Evolutionary conservation across 2,797 vertebrate species (phyloP).

Genomic region (Danio jaintianensis): DNA sequence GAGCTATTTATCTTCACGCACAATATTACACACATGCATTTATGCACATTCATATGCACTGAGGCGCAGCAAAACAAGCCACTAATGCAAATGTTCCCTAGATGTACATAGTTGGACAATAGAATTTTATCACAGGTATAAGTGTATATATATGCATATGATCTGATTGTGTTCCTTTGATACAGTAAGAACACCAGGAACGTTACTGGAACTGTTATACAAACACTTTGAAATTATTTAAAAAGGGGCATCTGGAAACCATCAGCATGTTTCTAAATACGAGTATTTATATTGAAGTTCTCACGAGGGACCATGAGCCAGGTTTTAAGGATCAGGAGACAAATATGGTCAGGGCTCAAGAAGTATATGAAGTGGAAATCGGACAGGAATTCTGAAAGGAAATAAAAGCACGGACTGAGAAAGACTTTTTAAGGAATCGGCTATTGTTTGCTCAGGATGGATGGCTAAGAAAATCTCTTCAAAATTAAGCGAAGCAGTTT

Average conservation of each 20-base stretch:
- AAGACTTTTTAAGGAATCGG: conserved; percentile 9
- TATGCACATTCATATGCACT: background rate
- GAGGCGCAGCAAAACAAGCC: background rate
- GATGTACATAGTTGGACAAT: conserved; percentile 14
- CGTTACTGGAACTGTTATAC: conserved; percentile 29
- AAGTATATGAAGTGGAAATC: conserved; percentile 26
- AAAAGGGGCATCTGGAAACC: conserved; percentile 35
- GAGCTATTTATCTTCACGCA: conserved; percentile 14
- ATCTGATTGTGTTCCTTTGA: conserved; percentile 16
- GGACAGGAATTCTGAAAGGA: conserved; percentile 23
- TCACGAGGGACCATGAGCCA: conserved; percentile 29
- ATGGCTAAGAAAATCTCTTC: conserved; percentile 21
- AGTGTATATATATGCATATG: conserved; percentile 3
- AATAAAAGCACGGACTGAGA: conserved; percentile 3
- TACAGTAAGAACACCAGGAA: conserved; percentile 9
- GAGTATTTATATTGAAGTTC: conserved; percentile 33
- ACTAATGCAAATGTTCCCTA: conserved; percentile 12
- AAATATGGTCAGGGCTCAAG: conserved; percentile 41
- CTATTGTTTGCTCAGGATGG: conserved; percentile 26
- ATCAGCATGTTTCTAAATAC: conserved; percentile 42
- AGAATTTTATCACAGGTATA: background rate
- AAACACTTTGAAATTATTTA: conserved; percentile 41
- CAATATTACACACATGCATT: background rate
- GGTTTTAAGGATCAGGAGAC: conserved; percentile 40
- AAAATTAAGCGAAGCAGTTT: conserved; percentile 26